These are phyloP conservation scores for Drosophila silvestris DNA, from an alignment of 2,888 invertebrate species.

Conservation along the genomic window DNA sequence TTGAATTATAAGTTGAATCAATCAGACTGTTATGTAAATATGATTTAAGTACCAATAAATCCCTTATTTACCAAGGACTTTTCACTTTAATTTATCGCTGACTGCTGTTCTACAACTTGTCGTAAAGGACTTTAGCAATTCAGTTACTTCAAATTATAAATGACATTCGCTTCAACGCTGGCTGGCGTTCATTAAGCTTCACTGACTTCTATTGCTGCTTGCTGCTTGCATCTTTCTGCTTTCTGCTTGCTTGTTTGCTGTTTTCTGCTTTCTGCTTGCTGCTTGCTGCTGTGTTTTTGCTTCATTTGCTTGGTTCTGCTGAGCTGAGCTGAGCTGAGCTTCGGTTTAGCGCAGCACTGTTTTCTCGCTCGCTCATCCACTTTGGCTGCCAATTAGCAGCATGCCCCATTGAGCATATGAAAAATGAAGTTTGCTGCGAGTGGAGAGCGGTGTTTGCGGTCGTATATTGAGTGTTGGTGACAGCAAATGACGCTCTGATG, in stretches of 20 bases:
- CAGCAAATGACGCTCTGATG: slow-evolving; percentile 10
- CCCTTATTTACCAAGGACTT: not conserved
- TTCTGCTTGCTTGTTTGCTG: slow-evolving; percentile 14
- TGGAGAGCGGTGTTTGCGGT: not conserved
- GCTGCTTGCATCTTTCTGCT: not conserved
- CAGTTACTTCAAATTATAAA: slow-evolving; percentile 40
- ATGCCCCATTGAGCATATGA: slow-evolving; percentile 63
- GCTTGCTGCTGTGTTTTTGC: slow-evolving; percentile 23
- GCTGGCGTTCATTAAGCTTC: slow-evolving; percentile 45
- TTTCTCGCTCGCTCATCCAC: not conserved
- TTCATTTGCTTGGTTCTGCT: slow-evolving; percentile 33
- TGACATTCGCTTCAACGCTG: slow-evolving; percentile 37
- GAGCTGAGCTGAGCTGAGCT: slow-evolving; percentile 28
- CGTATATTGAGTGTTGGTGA: slow-evolving; percentile 10
- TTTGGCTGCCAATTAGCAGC: slow-evolving; percentile 52
- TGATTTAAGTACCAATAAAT: slow-evolving; percentile 1
- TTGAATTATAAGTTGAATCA: not conserved
- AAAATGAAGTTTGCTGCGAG: slow-evolving; percentile 43
- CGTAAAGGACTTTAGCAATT: slow-evolving; percentile 18
- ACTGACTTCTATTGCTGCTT: slow-evolving; percentile 4
- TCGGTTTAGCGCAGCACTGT: slow-evolving; percentile 1
- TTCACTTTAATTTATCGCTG: not conserved
- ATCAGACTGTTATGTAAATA: not conserved
- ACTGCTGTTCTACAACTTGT: not conserved
- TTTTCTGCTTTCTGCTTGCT: not conserved